Evolutionary conservation across 2,888 invertebrate genomes (phyloP), one percentile per base, ranked within the genome.

Genomic region (Copidosoma aretas): DNA sequence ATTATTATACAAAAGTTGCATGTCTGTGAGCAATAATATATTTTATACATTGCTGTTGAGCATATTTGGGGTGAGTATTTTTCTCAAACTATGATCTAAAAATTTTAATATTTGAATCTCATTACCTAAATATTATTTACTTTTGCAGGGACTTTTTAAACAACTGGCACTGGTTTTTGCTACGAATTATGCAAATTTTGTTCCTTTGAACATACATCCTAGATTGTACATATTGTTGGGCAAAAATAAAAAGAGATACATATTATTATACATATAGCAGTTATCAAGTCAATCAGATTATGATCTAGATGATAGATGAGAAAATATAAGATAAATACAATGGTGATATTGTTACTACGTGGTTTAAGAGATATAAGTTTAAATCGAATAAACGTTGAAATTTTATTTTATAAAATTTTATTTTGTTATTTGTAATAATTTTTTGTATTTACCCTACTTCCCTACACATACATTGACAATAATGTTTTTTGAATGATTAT

Each of bases 141-240:
- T 46, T 46, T 12, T 46, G 2, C 43, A 46, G 43, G 43, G 12
- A 46, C 3, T 14, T 46, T 46, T 46, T 46, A 14, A 46, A 46
- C 17, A 12, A 3, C 43, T 46, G 43, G 43, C 43, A 46, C 43
- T 46, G 43, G 12, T 46, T 46, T 46, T 46, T 46, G 17, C 17
- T 46, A 17, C 12, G 43, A 4, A 14, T 46, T 12, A 46, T 46
- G 14, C 43, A 8, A 32, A 46, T 46, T 46, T 46, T 46, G 43
- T 46, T 46, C 17, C 43, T 46, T 4, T 3, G 43, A 46, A 46
- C 43, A 46, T 12, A 15, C 43, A 46, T 46, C 43, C 58, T 41
- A 58, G 5, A 10, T 39, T 58, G 41, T 58, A 58, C 19, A 41
- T 58, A 58, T 17, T 58, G 58, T 24, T 56, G 24, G 58, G 58